Evolutionary conservation across 2,888 invertebrate species (phyloP), one percentile per base, ranked within the genome.

Genomic region (Petrophora chlorosata): DNA sequence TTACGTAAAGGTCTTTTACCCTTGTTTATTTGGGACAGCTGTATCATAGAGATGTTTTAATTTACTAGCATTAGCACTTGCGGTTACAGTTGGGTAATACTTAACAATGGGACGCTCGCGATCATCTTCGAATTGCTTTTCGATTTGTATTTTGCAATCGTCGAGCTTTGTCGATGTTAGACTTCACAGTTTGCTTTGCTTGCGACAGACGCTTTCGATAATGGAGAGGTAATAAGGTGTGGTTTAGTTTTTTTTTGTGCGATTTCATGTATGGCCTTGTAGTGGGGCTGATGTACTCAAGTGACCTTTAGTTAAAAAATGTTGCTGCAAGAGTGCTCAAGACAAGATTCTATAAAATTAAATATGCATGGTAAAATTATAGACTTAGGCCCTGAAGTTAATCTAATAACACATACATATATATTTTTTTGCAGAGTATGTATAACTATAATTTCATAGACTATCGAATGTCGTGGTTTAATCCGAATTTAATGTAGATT

Each of bases 1-100:
- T 90, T 90, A 86, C 78, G 87, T 85, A 89, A 89, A 88, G 86
- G 88, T 79, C 87, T 83, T 87, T 90, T 86, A 82, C 88, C 85
- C 87, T 76, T 88, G 83, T 82, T 85, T 88, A 85, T 89, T 85
- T 86, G 81, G 88, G 85, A 88, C 89, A 79, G 63, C 65, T 72
- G 67, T 79, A 78, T 74, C 75, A 77, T 78, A 81, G 71, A 75
- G 80, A 82, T 85, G 82, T 83, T 82, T 85, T 82, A 79, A 85
- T 87, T 86, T 79, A 74, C 66, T 61, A 75, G 70, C 73, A 77
- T 82, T 82, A 85, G 70, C 85, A 82, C 79, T 79, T 73, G 69
- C 59, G 63, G 61, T 60, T 59, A 57, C 49, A 62, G 65, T 85
- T 85, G 74, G 58, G 82, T 69, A 85, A 79, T 70, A 72, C 70